Conservation (phyloP, 1,140 invertebrate species). For the Halictus rubicundus region DNA sequence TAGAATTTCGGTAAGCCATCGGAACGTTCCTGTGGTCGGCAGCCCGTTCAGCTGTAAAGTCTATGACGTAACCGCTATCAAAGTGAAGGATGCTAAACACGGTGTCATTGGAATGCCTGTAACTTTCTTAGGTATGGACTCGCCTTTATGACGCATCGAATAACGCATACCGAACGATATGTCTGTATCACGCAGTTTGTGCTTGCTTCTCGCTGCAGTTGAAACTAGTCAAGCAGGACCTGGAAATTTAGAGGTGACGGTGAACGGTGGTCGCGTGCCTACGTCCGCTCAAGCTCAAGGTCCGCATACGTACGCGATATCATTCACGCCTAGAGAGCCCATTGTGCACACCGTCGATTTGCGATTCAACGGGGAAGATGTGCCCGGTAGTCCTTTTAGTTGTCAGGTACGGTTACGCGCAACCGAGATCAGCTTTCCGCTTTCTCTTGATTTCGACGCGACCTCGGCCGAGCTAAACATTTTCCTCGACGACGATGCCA, state of each 20-base stretch:
- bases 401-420: conserved; percentile 82
- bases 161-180: background rate
- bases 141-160: background rate
- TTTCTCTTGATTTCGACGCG: background rate
- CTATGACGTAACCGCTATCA: conserved; percentile 96
- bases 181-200: background rate
- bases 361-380: conserved; percentile 97
- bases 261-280: conserved; percentile 96
- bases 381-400: conserved; percentile 92
- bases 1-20: conserved; percentile 91
- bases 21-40: conserved; percentile 88
- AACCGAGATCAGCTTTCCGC: background rate
- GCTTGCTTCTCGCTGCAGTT: conserved; percentile 82
- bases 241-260: conserved; percentile 98
- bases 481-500: background rate
- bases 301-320: conserved; percentile 97
- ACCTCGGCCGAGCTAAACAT: background rate
- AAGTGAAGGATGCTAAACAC: conserved; percentile 94
- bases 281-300: conserved; percentile 97
- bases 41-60: conserved; percentile 97
- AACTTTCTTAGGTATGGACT: conserved; percentile 91
- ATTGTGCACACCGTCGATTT: conserved; percentile 95
- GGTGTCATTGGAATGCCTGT: conserved; percentile 96
- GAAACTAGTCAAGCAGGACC: conserved; percentile 98
- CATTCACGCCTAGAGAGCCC: conserved; percentile 95